Evolutionary conservation across 2,888 invertebrate species (phyloP), one percentile per base, ranked within the genome.

Genomic region (Clitarchus hookeri): DNA sequence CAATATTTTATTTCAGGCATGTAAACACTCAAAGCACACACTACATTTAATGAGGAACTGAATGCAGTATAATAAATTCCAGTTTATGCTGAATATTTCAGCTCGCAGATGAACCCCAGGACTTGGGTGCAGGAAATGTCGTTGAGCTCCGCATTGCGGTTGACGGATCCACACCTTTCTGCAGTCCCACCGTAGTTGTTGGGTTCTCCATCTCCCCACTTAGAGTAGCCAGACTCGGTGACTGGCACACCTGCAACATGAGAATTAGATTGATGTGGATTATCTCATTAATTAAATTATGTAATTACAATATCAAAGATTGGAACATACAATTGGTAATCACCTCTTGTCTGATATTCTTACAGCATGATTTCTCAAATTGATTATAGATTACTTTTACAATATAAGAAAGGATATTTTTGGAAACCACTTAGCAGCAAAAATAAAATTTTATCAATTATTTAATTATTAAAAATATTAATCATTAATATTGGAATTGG

Each of bases 41-140:
- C 36, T 3, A 4, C 36, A 36, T 36, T 36, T 36, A 36, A 36
- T 36, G 36, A 36, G 36, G 36, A 36, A 36, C 36, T 36, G 2
- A 36, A 36, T 36, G 4, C 36, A 65, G 1, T 19, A 8, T 65
- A 65, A n/a, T 65, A 1, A 19, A 65, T 19, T 8, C 1, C 3
- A 65, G 65, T 65, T 1, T 1, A 11, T 1, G 65, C 6, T 8
- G 65, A 23, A n/a, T 65, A 65, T 65, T 65, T 65, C 65, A 65
- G 8, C 83, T 88, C 88, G 79, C 88, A 88, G 84, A 88, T 86
- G 86, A 87, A 87, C 16, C 87, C 80, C 44, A 85, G 44, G 27
- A 83, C 44, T 12, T 80, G 44, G n/a, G 83, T 53, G n/a, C 16
- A n/a, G 83, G 44, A 44, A 16, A 53, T 84, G 84, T 88, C 88